Percentiles rank a stretch among this genome's conserved stretches.
These are phyloP conservation scores for Zapus hudsonius DNA, from an alignment of 2,113 vertebrate genomes.

Conservation along the genomic window DNA sequence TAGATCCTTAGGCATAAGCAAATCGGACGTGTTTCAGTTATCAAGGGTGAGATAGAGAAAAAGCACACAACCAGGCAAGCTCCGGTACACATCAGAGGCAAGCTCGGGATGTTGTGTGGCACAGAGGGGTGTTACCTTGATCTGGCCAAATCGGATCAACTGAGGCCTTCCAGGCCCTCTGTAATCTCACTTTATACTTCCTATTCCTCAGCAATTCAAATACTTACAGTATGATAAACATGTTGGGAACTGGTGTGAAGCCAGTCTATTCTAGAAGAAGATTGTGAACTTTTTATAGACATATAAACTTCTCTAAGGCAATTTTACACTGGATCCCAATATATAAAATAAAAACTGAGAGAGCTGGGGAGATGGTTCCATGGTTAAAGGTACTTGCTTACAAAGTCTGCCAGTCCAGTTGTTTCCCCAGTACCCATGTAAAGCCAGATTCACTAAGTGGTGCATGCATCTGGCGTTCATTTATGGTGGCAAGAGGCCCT, in stretches of 20 bases:
- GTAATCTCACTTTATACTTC: slow-evolving; percentile 26
- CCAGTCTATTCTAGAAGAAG: slow-evolving; percentile 8
- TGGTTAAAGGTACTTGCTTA: too few relatives aligned
- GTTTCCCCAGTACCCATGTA: too few relatives aligned
- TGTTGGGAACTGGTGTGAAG: not conserved
- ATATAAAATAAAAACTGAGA: not conserved
- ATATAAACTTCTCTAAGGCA: not conserved
- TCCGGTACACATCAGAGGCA: not conserved
- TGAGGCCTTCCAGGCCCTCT: not conserved
- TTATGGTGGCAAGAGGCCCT: too few relatives aligned
- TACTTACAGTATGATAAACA: not conserved
- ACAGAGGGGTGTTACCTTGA: not conserved
- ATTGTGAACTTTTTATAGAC: not conserved
- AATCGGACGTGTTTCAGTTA: not conserved
- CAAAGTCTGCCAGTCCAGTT: too few relatives aligned
- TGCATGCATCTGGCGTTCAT: too few relatives aligned
- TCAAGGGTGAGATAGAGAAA: not conserved
- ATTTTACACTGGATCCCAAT: not conserved
- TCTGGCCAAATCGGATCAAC: not conserved
- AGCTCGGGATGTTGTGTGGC: not conserved
- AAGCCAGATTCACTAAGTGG: too few relatives aligned
- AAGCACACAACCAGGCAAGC: not conserved
- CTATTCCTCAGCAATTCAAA: not conserved
- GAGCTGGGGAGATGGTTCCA: too few relatives aligned
- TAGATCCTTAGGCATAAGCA: slow-evolving; percentile 16